Conservation (phyloP, 2,888 invertebrate genomes). For the Petrolisthes cinctipes region DNA sequence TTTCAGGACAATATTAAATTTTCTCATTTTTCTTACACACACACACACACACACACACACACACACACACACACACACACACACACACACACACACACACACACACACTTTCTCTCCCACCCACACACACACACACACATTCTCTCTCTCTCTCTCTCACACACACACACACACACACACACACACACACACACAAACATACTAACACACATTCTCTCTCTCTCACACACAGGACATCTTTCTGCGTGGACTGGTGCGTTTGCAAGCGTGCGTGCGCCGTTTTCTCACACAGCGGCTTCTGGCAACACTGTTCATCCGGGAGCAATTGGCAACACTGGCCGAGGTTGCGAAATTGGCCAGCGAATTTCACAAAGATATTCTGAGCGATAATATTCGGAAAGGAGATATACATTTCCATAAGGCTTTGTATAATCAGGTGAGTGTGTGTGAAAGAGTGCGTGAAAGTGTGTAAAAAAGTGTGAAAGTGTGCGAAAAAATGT, state of each 20-base stretch:
- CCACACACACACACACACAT: no score
- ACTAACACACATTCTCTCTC: neutral
- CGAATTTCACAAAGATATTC: conserved; percentile 63
- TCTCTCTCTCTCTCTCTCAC: neutral
- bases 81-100: no score
- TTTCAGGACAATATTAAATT: no score
- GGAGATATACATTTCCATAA: conserved; percentile 64
- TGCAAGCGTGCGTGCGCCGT: conserved; percentile 46
- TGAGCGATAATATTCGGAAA: conserved; percentile 61
- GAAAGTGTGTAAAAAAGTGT: no score
- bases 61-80: no score
- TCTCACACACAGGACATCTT: conserved; percentile 2
- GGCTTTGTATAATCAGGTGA: conserved; percentile 63
- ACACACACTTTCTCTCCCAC: no score
- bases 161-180: neutral
- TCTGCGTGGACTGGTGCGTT: conserved; percentile 22
- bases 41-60: no score
- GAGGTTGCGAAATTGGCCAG: conserved; percentile 62
- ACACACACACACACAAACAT: no score
- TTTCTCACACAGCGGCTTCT: conserved; percentile 45
- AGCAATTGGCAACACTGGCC: conserved; percentile 56
- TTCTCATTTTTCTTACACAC: no score
- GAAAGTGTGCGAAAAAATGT: no score
- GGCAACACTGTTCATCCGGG: conserved; percentile 49
- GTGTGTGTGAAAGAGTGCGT: neutral